phyloP scores from a whole-genome alignment of 2,113 vertebrate genomes.

The Engraulis encrasicolus region DNA sequence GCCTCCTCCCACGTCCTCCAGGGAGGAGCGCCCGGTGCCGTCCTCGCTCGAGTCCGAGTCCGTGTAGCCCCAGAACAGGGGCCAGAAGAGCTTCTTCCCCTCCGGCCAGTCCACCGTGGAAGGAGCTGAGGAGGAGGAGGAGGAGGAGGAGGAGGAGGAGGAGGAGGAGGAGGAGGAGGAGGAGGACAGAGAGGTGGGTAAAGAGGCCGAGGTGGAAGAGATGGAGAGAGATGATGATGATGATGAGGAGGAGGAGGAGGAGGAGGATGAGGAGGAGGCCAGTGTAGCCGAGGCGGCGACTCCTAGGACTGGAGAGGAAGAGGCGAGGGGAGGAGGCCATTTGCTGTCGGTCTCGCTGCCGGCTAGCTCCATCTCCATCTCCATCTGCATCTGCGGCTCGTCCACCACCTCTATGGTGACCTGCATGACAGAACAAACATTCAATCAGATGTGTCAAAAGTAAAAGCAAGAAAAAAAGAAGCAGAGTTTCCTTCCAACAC shows the following conservation, averaged over 20 bases:
- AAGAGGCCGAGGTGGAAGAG: conserved; percentile 35
- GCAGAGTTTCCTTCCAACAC: no score
- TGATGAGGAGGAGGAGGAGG: conserved; percentile 34
- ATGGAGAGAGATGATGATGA: conserved; percentile 65
- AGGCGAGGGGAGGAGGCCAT: conserved; percentile 74
- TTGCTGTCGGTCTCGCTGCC: conserved; percentile 76
- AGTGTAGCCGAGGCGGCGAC: background rate
- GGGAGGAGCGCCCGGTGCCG: conserved; percentile 62
- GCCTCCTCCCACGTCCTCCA: conserved; percentile 58
- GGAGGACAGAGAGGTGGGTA: background rate
- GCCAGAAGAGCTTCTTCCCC: conserved; percentile 87
- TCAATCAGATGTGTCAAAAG: no score
- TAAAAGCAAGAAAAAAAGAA: no score
- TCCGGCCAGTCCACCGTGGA: conserved; percentile 79
- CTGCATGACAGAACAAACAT: no score
- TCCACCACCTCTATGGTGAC: conserved; percentile 90
- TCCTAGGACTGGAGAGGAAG: no score
- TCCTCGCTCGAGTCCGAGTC: conserved; percentile 74
- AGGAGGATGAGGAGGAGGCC: background rate
- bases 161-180: conserved; percentile 37
- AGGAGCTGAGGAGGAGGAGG: conserved; percentile 67
- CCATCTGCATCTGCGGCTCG: conserved; percentile 83
- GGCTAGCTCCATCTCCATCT: conserved; percentile 87
- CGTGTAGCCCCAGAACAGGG: conserved; percentile 87
- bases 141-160: conserved; percentile 65